Base-by-base conservation (phyloP, 2,888 invertebrate species). In the Caenorhabditis imperialis region DNA sequence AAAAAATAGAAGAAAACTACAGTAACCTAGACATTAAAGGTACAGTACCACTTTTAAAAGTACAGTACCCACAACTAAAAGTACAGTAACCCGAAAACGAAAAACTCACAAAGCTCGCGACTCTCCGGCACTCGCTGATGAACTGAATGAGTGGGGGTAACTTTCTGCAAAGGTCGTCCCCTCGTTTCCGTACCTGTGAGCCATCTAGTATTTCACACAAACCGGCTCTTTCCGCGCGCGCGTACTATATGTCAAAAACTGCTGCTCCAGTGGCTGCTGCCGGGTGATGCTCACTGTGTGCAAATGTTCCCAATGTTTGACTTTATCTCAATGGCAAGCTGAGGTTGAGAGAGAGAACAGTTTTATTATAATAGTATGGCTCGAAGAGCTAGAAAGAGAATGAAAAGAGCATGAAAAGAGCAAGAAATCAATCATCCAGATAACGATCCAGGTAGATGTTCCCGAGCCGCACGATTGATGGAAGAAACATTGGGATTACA, bases 401-500 rank as follows among this genome's bases (percentile, higher is more conserved):
- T 6, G 30, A 30, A 40, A 40, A 5, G 40, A n/a, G 40, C 6
- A 40, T 8, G 14, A 14, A 40, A 40, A 40, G 14, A 40, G 7
- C 7, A 40, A 40, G 14, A 30, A 30, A 30, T 53, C 45, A 61
- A 27, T 67, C 75, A 33, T 75, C 73, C 2, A 76, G 55, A 33
- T 76, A 71, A 61, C 78, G 61, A 55, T 81, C 81, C 35, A 81
- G 65, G 38, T 78, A 81, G 53, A 81, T 76, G 22, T 74, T 76
- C 2, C 81, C 81, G 16, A 81, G 57, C 40, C 63, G 55, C 18
- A 78, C 70, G 16, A 78, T 75, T 2, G 65, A 57, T 8, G 81
- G 81, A 16, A 81, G 57, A 40, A 78, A 78, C 4, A 79, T 44
- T 1, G 81, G 81, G 4, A 81, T 63, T 18, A 81, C 65, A 30